These are phyloP conservation scores for Tamias sibiricus DNA, from an alignment of 2,113 vertebrate genomes.

Conservation along the genomic window DNA sequence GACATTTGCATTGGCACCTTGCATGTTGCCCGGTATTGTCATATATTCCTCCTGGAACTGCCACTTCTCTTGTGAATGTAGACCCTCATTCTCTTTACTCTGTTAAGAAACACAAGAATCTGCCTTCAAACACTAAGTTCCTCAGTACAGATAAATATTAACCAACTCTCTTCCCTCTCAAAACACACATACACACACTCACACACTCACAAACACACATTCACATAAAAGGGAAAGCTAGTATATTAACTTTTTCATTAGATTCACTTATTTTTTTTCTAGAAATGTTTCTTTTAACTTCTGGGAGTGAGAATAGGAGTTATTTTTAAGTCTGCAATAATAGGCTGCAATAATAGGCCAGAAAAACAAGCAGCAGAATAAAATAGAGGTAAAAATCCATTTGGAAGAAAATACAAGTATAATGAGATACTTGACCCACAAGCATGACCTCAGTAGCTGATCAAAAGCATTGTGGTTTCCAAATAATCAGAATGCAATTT, in stretches of 20 bases:
- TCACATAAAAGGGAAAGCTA: background rate
- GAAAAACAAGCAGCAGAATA: slow-evolving; percentile 77
- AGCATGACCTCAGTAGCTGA: slow-evolving; percentile 68
- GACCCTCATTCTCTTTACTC: background rate
- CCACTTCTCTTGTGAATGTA: background rate
- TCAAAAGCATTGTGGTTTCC: slow-evolving; percentile 75
- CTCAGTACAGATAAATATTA: background rate
- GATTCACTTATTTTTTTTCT: slow-evolving; percentile 18
- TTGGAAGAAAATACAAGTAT: slow-evolving; percentile 75
- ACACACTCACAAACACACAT: background rate
- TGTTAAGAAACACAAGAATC: background rate
- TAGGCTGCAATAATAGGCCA: slow-evolving; percentile 57
- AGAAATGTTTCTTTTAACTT: slow-evolving; percentile 63
- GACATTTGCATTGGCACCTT: background rate
- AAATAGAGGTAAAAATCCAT: slow-evolving; percentile 74
- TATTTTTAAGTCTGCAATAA: slow-evolving; percentile 74
- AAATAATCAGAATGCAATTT: slow-evolving; percentile 73
- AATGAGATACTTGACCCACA: slow-evolving; percentile 78
- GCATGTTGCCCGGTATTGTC: background rate
- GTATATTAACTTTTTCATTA: slow-evolving; percentile 73
- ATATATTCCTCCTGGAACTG: background rate
- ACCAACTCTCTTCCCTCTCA: background rate
- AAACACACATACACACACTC: background rate
- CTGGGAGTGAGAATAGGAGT: slow-evolving; percentile 39
- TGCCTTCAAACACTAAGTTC: background rate